Conservation (phyloP, 1,140 invertebrate species). For the Aphis craccivora region DNA sequence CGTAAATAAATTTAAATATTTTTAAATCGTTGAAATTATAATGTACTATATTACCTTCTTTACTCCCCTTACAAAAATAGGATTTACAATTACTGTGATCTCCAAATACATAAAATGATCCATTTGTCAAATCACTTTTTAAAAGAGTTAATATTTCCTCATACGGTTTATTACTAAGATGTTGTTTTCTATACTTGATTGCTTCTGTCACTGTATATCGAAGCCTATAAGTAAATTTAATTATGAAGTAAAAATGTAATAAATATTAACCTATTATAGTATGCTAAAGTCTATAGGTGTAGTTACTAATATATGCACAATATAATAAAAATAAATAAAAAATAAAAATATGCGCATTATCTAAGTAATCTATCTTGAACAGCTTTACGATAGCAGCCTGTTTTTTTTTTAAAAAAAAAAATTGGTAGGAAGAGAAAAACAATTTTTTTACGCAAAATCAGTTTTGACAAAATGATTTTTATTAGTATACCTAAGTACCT, state of each 20-base stretch:
- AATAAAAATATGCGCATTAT: neutral
- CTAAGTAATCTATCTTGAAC: neutral
- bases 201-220: neutral
- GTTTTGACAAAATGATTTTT: too few species aligned
- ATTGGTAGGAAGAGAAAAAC: too few species aligned
- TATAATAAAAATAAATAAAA: too few species aligned
- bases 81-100: neutral
- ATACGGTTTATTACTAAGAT: neutral
- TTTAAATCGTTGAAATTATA: neutral
- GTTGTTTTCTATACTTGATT: neutral
- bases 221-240: neutral
- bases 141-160: neutral
- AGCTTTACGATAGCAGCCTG: neutral
- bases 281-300: too few species aligned
- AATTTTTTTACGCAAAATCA: too few species aligned
- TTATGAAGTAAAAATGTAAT: too few species aligned
- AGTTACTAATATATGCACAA: too few species aligned
- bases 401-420: too few species aligned
- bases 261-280: too few species aligned
- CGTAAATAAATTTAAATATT: too few species aligned
- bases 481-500: too few species aligned
- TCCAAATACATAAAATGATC: neutral
- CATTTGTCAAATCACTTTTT: neutral
- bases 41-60: neutral
- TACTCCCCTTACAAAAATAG: neutral